phyloP scores from a whole-genome alignment of 2,113 vertebrate genomes.

The Murina feae region DNA sequence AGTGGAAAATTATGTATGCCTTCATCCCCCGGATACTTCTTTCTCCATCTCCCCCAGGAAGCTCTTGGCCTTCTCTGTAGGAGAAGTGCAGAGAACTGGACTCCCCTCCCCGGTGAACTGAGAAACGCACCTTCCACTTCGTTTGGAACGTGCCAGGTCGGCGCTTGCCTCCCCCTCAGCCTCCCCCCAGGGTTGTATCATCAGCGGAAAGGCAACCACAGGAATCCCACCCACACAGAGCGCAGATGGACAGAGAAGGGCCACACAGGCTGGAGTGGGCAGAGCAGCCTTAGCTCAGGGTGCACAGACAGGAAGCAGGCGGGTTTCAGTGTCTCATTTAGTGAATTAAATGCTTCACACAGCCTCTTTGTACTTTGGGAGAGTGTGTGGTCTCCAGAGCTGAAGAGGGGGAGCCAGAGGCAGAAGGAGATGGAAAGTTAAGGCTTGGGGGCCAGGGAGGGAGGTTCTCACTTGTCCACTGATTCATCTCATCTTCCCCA shows the following conservation, averaged over 20 bases:
- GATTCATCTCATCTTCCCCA: slow-evolving; percentile 38
- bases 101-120: neutral
- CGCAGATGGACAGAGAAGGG: neutral
- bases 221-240: neutral
- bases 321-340: neutral
- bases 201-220: neutral
- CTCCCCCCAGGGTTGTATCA: neutral
- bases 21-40: neutral
- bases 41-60: neutral
- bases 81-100: neutral
- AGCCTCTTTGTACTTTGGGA: slow-evolving; percentile 29
- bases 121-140: neutral
- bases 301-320: neutral
- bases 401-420: too few relatives aligned
- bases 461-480: neutral
- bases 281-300: neutral
- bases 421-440: neutral
- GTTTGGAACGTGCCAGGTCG: neutral
- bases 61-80: neutral
- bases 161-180: neutral
- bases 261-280: neutral
- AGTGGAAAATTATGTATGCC: neutral
- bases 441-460: neutral
- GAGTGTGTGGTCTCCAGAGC: slow-evolving; percentile 48
- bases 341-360: neutral